Conservation (phyloP, 1,140 invertebrate species). For the Zeugodacus cucurbitae region DNA sequence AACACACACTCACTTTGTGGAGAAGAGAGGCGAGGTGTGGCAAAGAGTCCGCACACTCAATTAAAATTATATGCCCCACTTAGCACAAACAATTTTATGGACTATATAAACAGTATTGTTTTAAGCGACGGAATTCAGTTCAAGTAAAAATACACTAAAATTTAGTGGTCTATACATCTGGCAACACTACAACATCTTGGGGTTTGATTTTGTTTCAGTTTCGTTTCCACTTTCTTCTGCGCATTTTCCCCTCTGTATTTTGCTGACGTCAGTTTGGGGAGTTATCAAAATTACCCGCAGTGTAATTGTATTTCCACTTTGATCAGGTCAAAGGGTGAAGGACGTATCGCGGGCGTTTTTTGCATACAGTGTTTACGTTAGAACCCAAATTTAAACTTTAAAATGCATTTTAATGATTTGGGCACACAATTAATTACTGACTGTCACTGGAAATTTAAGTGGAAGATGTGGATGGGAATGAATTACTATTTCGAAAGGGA, state of each 20-base stretch:
- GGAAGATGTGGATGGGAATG: not conserved
- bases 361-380: not conserved
- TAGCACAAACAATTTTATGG: too few relatives aligned
- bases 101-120: too few relatives aligned
- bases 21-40: not conserved
- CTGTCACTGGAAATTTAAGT: not conserved
- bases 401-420: not conserved
- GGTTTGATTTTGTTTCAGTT: not conserved
- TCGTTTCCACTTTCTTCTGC: not conserved
- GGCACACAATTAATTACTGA: conserved; percentile 9
- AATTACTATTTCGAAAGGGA: too few relatives aligned
- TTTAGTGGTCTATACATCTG: not conserved
- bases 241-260: not conserved
- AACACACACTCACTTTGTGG: not conserved
- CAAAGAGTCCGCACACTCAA: not conserved
- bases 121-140: too few relatives aligned
- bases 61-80: not conserved
- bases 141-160: too few relatives aligned
- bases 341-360: not conserved
- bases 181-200: not conserved
- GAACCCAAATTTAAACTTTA: not conserved
- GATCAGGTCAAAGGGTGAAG: conserved; percentile 23
- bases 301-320: not conserved
- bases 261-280: not conserved
- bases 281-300: not conserved